These are phyloP conservation scores for Cyaniris semiargus DNA, from an alignment of 2,888 invertebrate species.

Conservation along the genomic window DNA sequence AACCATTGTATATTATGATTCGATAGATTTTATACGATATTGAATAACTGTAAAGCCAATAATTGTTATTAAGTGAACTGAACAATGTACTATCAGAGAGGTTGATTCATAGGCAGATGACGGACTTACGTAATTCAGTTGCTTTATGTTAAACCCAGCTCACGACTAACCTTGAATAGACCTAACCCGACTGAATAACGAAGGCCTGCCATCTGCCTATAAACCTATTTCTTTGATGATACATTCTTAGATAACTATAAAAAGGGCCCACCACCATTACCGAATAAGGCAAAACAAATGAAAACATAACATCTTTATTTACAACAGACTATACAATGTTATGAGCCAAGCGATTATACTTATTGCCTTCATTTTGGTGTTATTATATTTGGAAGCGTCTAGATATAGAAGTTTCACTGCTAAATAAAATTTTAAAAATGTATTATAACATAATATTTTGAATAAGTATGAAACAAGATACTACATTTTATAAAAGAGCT, in stretches of 20 bases:
- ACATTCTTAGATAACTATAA: neutral
- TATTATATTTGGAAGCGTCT: constrained; percentile 32
- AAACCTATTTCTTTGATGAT: too few relatives aligned
- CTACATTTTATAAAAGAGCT: neutral
- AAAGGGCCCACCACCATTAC: constrained; percentile 39
- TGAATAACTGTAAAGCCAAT: too few relatives aligned
- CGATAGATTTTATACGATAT: too few relatives aligned
- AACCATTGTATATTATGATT: too few relatives aligned
- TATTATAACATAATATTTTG: neutral
- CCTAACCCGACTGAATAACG: too few relatives aligned
- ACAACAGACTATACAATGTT: constrained; percentile 46
- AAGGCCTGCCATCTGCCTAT: too few relatives aligned
- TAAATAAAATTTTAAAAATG: neutral
- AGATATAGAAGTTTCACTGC: neutral
- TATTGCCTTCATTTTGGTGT: constrained; percentile 38
- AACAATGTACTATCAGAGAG: too few relatives aligned
- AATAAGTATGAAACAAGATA: neutral
- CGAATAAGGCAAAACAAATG: constrained; percentile 46
- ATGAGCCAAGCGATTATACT: constrained; percentile 41
- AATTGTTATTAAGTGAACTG: too few relatives aligned
- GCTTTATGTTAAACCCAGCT: too few relatives aligned
- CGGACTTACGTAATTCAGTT: too few relatives aligned
- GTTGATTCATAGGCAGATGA: too few relatives aligned
- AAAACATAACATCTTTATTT: constrained; percentile 64
- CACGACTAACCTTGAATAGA: too few relatives aligned